These are phyloP conservation scores for Cyrtodaria siliqua DNA, from an alignment of 2,888 invertebrate genomes.

Conservation along the genomic window DNA sequence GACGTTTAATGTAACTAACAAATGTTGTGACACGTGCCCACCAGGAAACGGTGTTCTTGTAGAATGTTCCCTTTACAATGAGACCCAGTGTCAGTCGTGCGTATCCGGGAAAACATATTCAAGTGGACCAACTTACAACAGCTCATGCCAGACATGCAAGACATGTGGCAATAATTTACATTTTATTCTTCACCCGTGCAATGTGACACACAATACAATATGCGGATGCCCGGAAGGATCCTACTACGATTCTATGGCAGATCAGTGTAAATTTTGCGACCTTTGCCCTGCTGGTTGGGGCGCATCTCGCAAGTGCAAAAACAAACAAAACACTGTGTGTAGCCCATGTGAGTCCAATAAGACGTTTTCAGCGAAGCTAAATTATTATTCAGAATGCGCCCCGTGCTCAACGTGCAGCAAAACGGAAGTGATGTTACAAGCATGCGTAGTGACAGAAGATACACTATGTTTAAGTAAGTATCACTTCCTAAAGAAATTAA, in stretches of 20 bases:
- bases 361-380: slow-evolving; percentile 79
- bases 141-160: slow-evolving; percentile 73
- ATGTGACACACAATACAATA: slow-evolving; percentile 79
- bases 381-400: slow-evolving; percentile 75
- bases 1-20: slow-evolving; percentile 29
- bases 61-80: slow-evolving; percentile 70
- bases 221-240: slow-evolving; percentile 81
- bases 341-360: slow-evolving; percentile 75
- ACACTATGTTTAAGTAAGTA: slow-evolving; percentile 82
- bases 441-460: slow-evolving; percentile 80
- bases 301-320: slow-evolving; percentile 72
- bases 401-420: slow-evolving; percentile 77
- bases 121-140: slow-evolving; percentile 61
- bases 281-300: slow-evolving; percentile 80
- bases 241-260: slow-evolving; percentile 67
- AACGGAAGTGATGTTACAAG: slow-evolving; percentile 75
- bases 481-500: too few relatives aligned
- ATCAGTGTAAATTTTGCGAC: slow-evolving; percentile 76
- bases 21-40: slow-evolving; percentile 77
- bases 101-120: slow-evolving; percentile 74
- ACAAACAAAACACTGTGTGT: slow-evolving; percentile 78
- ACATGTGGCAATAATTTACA: slow-evolving; percentile 74
- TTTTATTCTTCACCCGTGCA: slow-evolving; percentile 73
- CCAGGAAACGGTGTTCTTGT: slow-evolving; percentile 74
- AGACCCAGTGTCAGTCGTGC: slow-evolving; percentile 77